Percentiles rank a stretch among this genome's conserved stretches.
Conservation (phyloP, 1,140 invertebrate species). For the Calycopis cecrops region DNA sequence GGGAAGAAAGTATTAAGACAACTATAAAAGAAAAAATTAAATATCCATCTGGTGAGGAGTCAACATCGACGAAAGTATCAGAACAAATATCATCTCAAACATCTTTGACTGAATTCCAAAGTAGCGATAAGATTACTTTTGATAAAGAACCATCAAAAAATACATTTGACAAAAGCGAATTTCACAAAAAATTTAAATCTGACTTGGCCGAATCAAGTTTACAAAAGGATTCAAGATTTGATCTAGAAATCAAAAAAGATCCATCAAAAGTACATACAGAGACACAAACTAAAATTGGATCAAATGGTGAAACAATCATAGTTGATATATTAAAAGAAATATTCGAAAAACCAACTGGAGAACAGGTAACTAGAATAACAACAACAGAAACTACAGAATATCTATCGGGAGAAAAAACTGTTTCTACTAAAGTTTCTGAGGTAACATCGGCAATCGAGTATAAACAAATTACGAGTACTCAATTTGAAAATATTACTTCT, state of each 20-base stretch:
- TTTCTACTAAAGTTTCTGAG: slow-evolving; percentile 31
- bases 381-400: slow-evolving; percentile 27
- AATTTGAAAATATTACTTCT: slow-evolving; percentile 11
- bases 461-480: slow-evolving; percentile 7
- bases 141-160: no score
- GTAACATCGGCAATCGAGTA: slow-evolving; percentile 6
- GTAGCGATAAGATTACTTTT: slow-evolving; percentile 1
- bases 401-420: slow-evolving; percentile 27
- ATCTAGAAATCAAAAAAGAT: slow-evolving; percentile 7
- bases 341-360: slow-evolving; percentile 21
- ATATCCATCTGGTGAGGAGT: slow-evolving; percentile 16
- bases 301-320: slow-evolving; percentile 24
- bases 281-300: slow-evolving; percentile 20
- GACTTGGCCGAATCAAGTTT: no score
- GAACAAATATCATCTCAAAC: slow-evolving; percentile 8
- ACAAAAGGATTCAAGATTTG: no score
- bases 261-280: slow-evolving; percentile 7
- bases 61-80: slow-evolving; percentile 18
- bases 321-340: slow-evolving; percentile 24
- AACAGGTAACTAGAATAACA: slow-evolving; percentile 31
- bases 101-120: background rate
- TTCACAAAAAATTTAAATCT: no score
- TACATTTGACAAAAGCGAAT: no score
- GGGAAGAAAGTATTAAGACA: slow-evolving; percentile 20
- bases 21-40: slow-evolving; percentile 20